Conservation (phyloP, 2,888 invertebrate species). For the Abscondita cerata region DNA sequence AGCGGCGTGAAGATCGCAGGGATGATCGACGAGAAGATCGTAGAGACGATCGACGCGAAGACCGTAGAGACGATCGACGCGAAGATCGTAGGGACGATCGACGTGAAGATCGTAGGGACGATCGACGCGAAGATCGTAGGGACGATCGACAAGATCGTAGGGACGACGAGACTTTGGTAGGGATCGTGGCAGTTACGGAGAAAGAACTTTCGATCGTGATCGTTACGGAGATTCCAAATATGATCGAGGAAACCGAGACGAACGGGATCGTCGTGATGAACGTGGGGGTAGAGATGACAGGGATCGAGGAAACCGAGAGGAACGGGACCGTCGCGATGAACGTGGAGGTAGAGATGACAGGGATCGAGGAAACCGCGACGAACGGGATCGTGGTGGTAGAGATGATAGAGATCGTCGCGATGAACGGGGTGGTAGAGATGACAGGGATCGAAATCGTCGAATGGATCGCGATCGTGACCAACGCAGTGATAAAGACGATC, state of each 20-base stretch:
- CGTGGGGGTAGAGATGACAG: conserved; percentile 29
- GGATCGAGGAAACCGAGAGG: conserved; percentile 19
- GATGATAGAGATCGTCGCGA: conserved; percentile 23
- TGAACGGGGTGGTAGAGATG: conserved; percentile 25
- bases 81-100: conserved; percentile 29
- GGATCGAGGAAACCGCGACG: conserved; percentile 10
- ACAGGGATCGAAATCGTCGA: conserved; percentile 6
- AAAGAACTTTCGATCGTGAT: conserved; percentile 12
- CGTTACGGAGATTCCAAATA: not conserved
- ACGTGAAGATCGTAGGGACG: not conserved
- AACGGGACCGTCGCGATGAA: conserved; percentile 16
- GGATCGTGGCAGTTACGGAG: no score
- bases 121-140: conserved; percentile 21
- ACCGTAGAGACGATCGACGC: conserved; percentile 31
- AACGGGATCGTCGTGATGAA: no score
- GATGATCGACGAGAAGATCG: conserved; percentile 34
- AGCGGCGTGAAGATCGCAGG: conserved; percentile 9
- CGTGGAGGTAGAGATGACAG: conserved; percentile 41
- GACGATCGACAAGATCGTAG: conserved; percentile 34
- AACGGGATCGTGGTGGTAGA: conserved; percentile 16
- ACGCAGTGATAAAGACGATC: conserved; percentile 13
- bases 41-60: conserved; percentile 32
- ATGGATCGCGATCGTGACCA: conserved; percentile 2
- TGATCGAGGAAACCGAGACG: conserved; percentile 17
- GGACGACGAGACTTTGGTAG: conserved; percentile 15